Evolutionary conservation across 2,888 invertebrate species (phyloP), one percentile per base, ranked within the genome.

Genomic region (Cheilosia urbana): DNA sequence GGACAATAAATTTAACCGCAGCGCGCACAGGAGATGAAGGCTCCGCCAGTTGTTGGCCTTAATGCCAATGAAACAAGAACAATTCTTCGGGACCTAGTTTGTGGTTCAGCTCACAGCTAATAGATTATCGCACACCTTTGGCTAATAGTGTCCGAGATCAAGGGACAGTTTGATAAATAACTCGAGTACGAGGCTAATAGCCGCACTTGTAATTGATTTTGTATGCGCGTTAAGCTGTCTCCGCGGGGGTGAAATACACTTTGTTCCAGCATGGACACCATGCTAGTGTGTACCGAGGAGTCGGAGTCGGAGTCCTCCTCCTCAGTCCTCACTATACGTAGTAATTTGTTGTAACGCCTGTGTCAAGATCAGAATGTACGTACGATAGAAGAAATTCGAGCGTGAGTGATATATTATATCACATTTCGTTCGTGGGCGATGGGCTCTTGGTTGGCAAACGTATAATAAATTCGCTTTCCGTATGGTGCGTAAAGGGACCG

Each of bases 141-240:
- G 80, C 71, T 76, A 85, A 85, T 76, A 85, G 83, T 60, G 75
- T 30, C 71, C 45, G 49, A 60, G 80, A 85, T 71, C 84, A 58
- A 79, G 71, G 84, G 80, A 80, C 76, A 85, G 51, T 71, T 85
- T 85, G 80, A 85, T 85, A 85, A 85, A 85, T 80, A 75, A 65
- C 80, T 66, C 65, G 30, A 80, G 62, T 60, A 55, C 71, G 49
- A 13, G 62, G 53, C 84, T 85, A 85, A 85, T 80, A 85, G 80
- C 80, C 42, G 80, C 80, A 85, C 76, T 80, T 80, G 84, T 71
- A 85, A 85, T 85, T 80, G 80, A 85, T 85, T 85, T 85, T 85
- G 79, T 80, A 75, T 85, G 75, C 71, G 76, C 62, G 62, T 76
- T 75, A 65, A 71, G 63, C 37, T 84, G 79, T 80, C 84, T 71